Base-by-base conservation (phyloP, 2,113 vertebrate species). In the Hymenochirus boettgeri region DNA sequence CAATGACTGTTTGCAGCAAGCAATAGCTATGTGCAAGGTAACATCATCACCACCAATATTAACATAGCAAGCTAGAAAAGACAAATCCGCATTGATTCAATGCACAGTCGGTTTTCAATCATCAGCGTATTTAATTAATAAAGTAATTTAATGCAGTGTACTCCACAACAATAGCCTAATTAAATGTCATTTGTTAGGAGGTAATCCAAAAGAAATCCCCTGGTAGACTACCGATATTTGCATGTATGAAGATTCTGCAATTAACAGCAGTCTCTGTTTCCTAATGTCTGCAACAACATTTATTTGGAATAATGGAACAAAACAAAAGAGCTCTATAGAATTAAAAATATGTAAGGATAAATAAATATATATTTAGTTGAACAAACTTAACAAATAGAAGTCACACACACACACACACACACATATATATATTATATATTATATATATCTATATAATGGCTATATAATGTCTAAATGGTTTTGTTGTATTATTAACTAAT, bases 101-200 rank as follows among this genome's bases (percentile, higher is more conserved):
- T 12, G 59, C 1, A 5, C 4, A 58, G 48, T n/a, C 22, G 17
- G 67, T 72, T 63, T 31, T 25, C n/a, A 67, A n/a, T 25, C 45
- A 37, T 70, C 33, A 42, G 19, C 56, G 2, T 62, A 11, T 42
- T 74, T 71, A 46, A 74, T 71, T 65, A 65, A 48, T 52, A 71
- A 72, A 24, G 5, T n/a, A 70, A 55, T 54, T 1, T 1, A 52
- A 65, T 79, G 71, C 19, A 57, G 51, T 31, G 15, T 24, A 72
- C 26, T 24, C 61, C 45, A 70, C 29, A 37, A 24, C 53, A 39
- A 63, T 29, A 23, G 35, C 74, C 37, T 3, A 76, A 26, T 61
- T 27, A 6, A 2, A 70, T 64, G 57, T 50, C 26, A 62, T 62
- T 67, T 75, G 69, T 73, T 15, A 71, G 17, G 6, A 74, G 24